Evolutionary conservation across 2,113 vertebrate genomes (phyloP).

Genomic region (Channa maculata): DNA sequence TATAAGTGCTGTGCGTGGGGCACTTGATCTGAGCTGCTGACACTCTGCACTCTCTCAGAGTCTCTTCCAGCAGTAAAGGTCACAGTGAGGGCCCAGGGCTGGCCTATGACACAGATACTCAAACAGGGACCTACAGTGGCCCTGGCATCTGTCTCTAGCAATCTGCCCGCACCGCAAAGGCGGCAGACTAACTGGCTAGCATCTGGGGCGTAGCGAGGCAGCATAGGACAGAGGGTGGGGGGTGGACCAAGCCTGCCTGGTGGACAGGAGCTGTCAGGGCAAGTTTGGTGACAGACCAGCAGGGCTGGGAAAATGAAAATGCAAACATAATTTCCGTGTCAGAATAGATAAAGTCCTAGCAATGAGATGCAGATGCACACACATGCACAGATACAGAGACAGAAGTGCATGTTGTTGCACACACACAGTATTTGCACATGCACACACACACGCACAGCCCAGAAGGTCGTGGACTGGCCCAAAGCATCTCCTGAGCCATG

Average conservation of each 20-base stretch:
- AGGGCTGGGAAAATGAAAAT: constrained; percentile 82
- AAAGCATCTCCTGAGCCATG: constrained; percentile 41
- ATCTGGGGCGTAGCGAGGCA: constrained; percentile 69
- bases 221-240: constrained; percentile 52
- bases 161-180: constrained; percentile 76
- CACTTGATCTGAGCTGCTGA: constrained; percentile 60
- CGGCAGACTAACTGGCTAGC: constrained; percentile 78
- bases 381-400: constrained; percentile 62
- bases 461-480: constrained; percentile 34
- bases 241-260: constrained; percentile 75
- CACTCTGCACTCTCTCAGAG: constrained; percentile 55
- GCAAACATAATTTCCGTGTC: constrained; percentile 87
- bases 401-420: constrained; percentile 45
- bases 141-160: constrained; percentile 84
- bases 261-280: constrained; percentile 85
- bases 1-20: constrained; percentile 27
- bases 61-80: constrained; percentile 81
- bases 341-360: constrained; percentile 75
- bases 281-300: constrained; percentile 82
- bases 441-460: constrained; percentile 17
- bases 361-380: constrained; percentile 74
- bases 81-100: constrained; percentile 72
- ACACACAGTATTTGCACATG: constrained; percentile 31
- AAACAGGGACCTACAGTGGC: constrained; percentile 74
- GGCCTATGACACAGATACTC: constrained; percentile 80